Evolutionary conservation across 2,888 invertebrate genomes (phyloP).

Genomic region (Pachymerium ferrugineum): DNA sequence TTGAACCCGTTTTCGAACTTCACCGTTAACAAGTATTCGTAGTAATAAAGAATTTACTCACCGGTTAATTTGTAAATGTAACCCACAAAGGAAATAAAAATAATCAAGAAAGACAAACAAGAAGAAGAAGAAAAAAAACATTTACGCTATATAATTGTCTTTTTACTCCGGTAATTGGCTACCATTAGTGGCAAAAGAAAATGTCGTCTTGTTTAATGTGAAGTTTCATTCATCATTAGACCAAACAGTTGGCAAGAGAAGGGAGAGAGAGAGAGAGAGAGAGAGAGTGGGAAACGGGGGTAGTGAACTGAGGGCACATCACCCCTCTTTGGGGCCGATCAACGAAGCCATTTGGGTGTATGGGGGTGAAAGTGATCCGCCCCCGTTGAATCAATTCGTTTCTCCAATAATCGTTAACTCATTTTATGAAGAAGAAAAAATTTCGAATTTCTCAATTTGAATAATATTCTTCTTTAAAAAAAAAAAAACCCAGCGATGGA

Average conservation of each 20-base stretch:
- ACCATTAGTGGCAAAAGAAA: constrained; percentile 1
- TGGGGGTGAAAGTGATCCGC: constrained; percentile 27
- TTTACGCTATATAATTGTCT: not conserved
- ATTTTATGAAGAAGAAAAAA: not conserved
- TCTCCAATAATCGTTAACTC: constrained; percentile 20
- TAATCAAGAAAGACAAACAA: too few relatives aligned
- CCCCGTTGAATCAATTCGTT: constrained; percentile 22
- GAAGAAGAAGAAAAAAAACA: too few relatives aligned
- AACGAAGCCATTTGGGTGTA: constrained; percentile 27
- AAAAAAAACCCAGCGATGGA: not conserved
- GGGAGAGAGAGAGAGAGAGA: not conserved
- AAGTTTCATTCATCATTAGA: constrained; percentile 24
- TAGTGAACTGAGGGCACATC: constrained; percentile 21
- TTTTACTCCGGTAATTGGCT: not conserved
- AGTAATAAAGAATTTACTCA: not conserved
- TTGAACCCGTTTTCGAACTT: too few relatives aligned
- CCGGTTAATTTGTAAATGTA: constrained; percentile 8
- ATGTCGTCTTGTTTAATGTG: constrained; percentile 17
- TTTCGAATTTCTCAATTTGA: not conserved
- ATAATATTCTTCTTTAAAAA: not conserved
- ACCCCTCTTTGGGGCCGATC: constrained; percentile 25
- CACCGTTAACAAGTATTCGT: too few relatives aligned
- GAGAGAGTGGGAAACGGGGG: constrained; percentile 5
- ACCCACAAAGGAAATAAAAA: not conserved
- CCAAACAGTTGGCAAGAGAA: not conserved